Conservation (phyloP, 2,797 vertebrate genomes). For the Emys orbicularis region DNA sequence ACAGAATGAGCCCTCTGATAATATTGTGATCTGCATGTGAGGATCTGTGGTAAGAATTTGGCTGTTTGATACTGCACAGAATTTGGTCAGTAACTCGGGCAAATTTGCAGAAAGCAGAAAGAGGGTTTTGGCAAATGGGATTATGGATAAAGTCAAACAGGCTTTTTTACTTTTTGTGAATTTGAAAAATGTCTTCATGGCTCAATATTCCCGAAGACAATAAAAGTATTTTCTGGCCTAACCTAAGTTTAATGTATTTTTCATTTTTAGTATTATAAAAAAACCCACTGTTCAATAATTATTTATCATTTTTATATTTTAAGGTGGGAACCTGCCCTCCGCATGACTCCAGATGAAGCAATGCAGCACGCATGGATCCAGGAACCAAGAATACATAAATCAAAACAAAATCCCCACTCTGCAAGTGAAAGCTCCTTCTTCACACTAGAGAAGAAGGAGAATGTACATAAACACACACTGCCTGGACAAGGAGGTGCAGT, state of each 20-base stretch:
- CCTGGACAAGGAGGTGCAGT: slow-evolving; percentile 13
- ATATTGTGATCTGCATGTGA: not conserved
- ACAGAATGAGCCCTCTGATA: not conserved
- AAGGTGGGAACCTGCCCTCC: slow-evolving; percentile 91
- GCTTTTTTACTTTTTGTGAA: slow-evolving; percentile 5
- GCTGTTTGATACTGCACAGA: not conserved
- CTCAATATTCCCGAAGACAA: not conserved
- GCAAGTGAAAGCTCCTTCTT: slow-evolving; percentile 69
- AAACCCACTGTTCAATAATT: not conserved
- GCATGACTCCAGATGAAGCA: slow-evolving; percentile 93
- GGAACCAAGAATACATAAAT: slow-evolving; percentile 85
- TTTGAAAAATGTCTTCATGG: not conserved
- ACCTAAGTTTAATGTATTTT: slow-evolving; percentile 2
- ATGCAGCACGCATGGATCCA: slow-evolving; percentile 93
- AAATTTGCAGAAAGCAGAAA: not conserved
- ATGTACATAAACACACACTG: slow-evolving; percentile 30
- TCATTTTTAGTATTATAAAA: not conserved
- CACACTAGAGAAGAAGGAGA: slow-evolving; percentile 68
- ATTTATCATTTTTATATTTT: not conserved
- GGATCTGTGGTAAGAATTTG: not conserved
- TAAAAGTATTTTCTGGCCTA: not conserved
- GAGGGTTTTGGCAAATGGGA: not conserved
- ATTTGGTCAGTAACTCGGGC: not conserved
- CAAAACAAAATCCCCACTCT: slow-evolving; percentile 77
- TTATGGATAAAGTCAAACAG: not conserved